Evolutionary conservation across 2,888 invertebrate species (phyloP), one percentile per base, ranked within the genome.

Genomic region (Gasteruption jaculator): DNA sequence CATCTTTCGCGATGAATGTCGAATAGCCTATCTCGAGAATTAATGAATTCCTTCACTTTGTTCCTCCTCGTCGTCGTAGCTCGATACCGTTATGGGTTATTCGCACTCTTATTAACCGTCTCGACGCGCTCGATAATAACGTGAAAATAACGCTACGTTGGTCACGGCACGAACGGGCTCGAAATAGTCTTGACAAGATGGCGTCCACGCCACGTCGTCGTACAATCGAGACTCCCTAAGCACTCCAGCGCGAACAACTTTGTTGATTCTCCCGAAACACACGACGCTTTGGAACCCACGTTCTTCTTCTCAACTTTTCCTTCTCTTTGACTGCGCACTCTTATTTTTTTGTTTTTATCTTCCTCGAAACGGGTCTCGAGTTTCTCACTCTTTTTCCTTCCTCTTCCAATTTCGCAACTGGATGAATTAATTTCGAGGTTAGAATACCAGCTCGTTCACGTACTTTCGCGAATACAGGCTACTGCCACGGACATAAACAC

Each of bases 201-300:
- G 66, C 66, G 62, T 53, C 63, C 58, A 43, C 60, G 63, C 63
- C 63, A 61, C 62, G 59, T 61, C 56, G 60, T 50, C 58, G 55
- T 53, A 58, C 54, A 53, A 46, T 57, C 47, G 47, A 46, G 49
- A 49, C 44, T 47, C 24, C 56, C 52, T 55, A 53, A 59, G 52
- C 54, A 53, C 57, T 61, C 58, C 57, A 61, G 57, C 55, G 54
- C 58, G 57, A 50, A 43, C 26, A 29, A 30, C 30, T 14, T 15
- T 20, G 10, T 31, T 24, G 35, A 12, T 26, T 26, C 26, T 19
- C 3, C 26, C 5, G n/a, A n/a, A n/a, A 10, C 25, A 21, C 24
- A 8, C 19, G 7, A n/a, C 2, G 12, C 11, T n/a, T 35, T 14
- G 12, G n/a, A n/a, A n/a, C n/a, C n/a, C n/a, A 14, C 15, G 14